Conservation (phyloP, 2,888 invertebrate genomes). For the Hermaeophaga mercurialis region DNA sequence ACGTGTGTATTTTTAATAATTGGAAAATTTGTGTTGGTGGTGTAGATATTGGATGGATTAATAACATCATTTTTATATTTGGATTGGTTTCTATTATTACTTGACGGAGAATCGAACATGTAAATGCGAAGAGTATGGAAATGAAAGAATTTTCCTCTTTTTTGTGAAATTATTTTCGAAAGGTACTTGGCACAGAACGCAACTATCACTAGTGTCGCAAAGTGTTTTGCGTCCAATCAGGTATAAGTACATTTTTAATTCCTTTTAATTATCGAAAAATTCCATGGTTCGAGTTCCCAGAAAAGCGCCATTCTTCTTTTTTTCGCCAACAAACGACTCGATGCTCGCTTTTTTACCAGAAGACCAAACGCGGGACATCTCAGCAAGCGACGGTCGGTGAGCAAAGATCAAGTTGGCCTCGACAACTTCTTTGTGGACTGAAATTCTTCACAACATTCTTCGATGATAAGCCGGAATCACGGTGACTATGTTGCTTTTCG, state of each 20-base stretch:
- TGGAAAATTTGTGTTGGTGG: too few relatives aligned
- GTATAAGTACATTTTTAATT: conserved; percentile 19
- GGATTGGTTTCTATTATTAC: too few relatives aligned
- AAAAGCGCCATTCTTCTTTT: conserved; percentile 21
- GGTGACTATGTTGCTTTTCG: conserved; percentile 48
- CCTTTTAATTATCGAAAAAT: conserved; percentile 23
- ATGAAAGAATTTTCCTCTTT: too few relatives aligned
- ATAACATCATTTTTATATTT: too few relatives aligned
- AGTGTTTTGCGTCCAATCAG: conserved; percentile 17
- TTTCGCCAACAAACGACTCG: conserved; percentile 24
- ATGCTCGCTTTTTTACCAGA: conserved; percentile 26
- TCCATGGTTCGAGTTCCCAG: conserved; percentile 21
- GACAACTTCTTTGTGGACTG: conserved; percentile 35
- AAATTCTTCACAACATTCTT: conserved; percentile 49
- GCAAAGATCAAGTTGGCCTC: conserved; percentile 26
- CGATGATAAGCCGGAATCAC: conserved; percentile 51
- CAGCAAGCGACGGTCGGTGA: conserved; percentile 37
- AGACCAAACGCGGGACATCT: conserved; percentile 24
- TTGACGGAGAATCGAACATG: too few relatives aligned
- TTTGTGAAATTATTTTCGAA: too few relatives aligned
- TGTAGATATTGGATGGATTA: too few relatives aligned
- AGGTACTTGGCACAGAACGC: too few relatives aligned
- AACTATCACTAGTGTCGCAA: conserved; percentile 2
- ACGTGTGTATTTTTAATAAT: too few relatives aligned
- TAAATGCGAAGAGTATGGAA: too few relatives aligned